Evolutionary conservation across 1,140 invertebrate genomes (phyloP), one percentile per base, ranked within the genome.

Genomic region (Diabrotica virgifera): DNA sequence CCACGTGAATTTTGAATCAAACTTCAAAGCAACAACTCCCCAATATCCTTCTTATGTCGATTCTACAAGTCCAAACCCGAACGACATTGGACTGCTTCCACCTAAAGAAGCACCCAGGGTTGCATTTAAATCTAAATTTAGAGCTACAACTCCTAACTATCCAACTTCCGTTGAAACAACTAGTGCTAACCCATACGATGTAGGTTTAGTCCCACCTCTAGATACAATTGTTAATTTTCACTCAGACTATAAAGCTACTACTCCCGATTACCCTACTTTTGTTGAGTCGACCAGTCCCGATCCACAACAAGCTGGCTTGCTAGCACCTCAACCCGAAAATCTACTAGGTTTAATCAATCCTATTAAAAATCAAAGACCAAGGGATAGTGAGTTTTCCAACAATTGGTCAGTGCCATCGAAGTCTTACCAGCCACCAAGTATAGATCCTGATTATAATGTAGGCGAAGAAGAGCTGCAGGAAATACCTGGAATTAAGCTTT

Each of bases 21-120:
- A 66, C n/a, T 74, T 71, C 59, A 52, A 70, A 68, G 74, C 74
- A 0, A 76, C 74, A 1, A 74, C 73, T 4, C 74, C 74, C 8
- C 66, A 66, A 13, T 76, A 74, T 62, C 74, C 74, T 7, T 62
- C 46, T 67, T 52, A 56, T 24, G 73, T 74, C 5, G 70, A 72
- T 38, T 8, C 69, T n/a, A 66, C 73, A 37, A 64, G 67, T 61
- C 67, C 70, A 11, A 38, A 69, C 64, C 67, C 70, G 63, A 63
- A 56, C 50, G 61, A 65, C 9, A 65, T 70, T 11, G 72, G 72
- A 38, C 53, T 73, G 24, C 2, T 71, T 11, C 59, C 67, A 6
- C 71, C 71, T 3, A 50, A 54, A 36, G 24, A 10, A 12, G 9
- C 40, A 8, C 13, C 7, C 7, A 36, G n/a, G 8, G 62, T 70